Conservation (phyloP, 2,888 invertebrate genomes). For the Venusia cambrica region DNA sequence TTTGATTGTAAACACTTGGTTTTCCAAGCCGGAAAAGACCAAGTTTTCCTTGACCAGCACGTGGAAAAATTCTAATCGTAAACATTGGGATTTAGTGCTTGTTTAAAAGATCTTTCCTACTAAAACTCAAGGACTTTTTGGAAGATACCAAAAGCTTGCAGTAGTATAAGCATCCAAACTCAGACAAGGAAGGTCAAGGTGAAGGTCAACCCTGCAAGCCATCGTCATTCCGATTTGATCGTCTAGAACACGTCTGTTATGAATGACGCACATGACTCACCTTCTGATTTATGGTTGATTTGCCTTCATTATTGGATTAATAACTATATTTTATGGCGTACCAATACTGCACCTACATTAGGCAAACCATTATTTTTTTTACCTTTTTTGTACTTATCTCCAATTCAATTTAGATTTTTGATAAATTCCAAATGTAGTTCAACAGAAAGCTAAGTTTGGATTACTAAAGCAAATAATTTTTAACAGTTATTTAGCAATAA, state of each 20-base stretch:
- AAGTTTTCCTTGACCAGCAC: too few relatives aligned
- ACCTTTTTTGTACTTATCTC: too few relatives aligned
- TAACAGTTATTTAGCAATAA: too few relatives aligned
- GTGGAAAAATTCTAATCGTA: constrained; percentile 9
- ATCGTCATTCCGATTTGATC: constrained; percentile 15
- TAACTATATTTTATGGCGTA: constrained; percentile 5
- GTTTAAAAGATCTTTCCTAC: neutral
- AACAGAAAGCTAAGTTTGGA: too few relatives aligned
- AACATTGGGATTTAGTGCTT: constrained; percentile 3
- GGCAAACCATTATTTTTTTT: too few relatives aligned
- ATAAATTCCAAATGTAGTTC: too few relatives aligned
- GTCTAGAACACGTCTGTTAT: constrained; percentile 18
- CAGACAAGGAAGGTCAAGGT: constrained; percentile 22
- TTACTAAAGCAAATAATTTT: too few relatives aligned
- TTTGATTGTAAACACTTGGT: too few relatives aligned
- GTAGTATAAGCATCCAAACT: constrained; percentile 22
- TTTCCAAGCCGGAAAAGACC: too few relatives aligned
- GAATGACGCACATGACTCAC: constrained; percentile 15
- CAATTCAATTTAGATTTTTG: too few relatives aligned
- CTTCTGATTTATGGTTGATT: constrained; percentile 15
- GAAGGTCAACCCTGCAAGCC: constrained; percentile 4
- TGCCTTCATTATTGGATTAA: constrained; percentile 17
- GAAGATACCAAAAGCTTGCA: constrained; percentile 8
- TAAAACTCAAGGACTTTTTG: constrained; percentile 12
- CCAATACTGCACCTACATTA: too few relatives aligned